Evolutionary conservation across 2,888 invertebrate genomes (phyloP).

Genomic region (Liposcelis brunnea): DNA sequence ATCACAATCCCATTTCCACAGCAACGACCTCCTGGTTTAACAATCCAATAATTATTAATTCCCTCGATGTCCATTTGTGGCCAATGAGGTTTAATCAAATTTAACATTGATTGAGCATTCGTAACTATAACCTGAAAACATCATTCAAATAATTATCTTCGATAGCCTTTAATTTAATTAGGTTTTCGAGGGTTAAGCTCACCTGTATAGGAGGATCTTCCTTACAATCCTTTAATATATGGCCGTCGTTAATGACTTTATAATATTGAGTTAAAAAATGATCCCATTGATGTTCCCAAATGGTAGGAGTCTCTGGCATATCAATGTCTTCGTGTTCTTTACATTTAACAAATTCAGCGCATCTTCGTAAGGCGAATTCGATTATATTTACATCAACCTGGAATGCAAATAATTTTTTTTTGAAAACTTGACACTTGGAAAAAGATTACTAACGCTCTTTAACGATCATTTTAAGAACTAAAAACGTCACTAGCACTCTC

Average conservation of each 20-base stretch:
- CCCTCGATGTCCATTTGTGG: conserved; percentile 77
- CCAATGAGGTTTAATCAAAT: conserved; percentile 51
- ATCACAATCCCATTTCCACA: conserved; percentile 79
- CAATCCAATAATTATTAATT: conserved; percentile 77
- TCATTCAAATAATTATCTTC: conserved; percentile 21
- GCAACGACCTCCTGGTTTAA: conserved; percentile 88
- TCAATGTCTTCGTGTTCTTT: conserved; percentile 46
- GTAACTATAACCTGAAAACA: conserved; percentile 30
- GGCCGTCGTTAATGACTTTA: conserved; percentile 30
- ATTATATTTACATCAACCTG: conserved; percentile 34
- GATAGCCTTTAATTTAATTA: conserved; percentile 5
- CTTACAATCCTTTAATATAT: conserved; percentile 12
- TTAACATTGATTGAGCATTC: conserved; percentile 41
- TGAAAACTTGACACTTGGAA: background rate
- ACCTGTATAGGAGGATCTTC: conserved; percentile 1
- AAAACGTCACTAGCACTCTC: no score
- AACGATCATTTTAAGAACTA: no score
- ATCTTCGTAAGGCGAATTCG: conserved; percentile 52
- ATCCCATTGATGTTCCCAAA: conserved; percentile 84
- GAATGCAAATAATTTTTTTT: conserved; percentile 14
- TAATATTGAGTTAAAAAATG: conserved; percentile 57
- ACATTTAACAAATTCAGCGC: conserved; percentile 39
- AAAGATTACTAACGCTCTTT: no score
- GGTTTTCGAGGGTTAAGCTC: background rate
- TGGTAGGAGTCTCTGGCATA: conserved; percentile 34